phyloP scores from a whole-genome alignment of 2,113 vertebrate genomes.

The Riparia riparia region DNA sequence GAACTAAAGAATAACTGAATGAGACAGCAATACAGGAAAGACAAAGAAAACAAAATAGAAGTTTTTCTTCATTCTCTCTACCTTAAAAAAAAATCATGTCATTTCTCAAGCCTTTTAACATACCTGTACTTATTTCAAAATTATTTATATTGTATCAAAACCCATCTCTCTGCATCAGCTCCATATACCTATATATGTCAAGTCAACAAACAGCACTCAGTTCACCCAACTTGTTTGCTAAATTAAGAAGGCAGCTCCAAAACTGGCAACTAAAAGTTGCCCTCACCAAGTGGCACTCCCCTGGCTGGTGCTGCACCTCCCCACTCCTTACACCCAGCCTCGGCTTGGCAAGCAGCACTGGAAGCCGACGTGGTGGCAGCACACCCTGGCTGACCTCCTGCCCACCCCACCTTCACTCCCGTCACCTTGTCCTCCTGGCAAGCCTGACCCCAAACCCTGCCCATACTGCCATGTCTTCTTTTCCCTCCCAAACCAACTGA shows the following conservation, averaged over 20 bases:
- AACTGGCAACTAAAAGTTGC: background rate
- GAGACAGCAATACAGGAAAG: background rate
- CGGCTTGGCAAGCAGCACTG: background rate
- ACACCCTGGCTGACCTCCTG: background rate
- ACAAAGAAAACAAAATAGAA: background rate
- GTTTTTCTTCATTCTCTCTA: fast-evolving
- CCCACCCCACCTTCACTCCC: background rate
- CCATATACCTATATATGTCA: fast-evolving
- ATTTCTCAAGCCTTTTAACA: background rate
- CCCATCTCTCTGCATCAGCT: background rate
- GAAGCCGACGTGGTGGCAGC: background rate
- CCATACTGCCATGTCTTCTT: background rate
- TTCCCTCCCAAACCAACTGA: background rate
- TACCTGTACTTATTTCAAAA: background rate
- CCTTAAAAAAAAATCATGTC: background rate
- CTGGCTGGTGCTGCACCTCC: background rate
- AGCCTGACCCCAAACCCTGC: background rate
- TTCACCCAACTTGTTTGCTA: background rate
- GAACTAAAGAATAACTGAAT: background rate
- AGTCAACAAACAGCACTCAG: background rate
- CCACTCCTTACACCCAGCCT: background rate
- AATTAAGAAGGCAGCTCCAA: background rate
- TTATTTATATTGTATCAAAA: background rate
- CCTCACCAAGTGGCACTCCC: background rate
- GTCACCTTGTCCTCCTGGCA: background rate